Evolutionary conservation across 1,140 invertebrate species (phyloP).

Genomic region (Eurosta solidaginis): DNA sequence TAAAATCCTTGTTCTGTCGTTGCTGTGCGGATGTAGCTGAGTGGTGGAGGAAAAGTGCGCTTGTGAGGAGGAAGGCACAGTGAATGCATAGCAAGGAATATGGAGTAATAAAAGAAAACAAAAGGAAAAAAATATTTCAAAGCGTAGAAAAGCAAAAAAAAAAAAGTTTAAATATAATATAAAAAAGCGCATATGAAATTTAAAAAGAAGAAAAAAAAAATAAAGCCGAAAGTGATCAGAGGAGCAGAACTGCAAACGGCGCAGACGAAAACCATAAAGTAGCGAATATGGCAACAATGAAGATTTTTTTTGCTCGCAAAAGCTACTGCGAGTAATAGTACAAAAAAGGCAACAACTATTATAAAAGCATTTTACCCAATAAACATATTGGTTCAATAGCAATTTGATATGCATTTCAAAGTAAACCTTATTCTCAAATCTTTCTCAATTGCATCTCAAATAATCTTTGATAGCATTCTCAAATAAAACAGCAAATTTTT

Average conservation of each 20-base stretch:
- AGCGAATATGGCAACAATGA: constrained; percentile 15
- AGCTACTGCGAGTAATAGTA: too few relatives aligned
- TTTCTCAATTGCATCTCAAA: too few relatives aligned
- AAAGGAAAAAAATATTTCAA: not conserved
- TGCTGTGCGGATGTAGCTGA: not conserved
- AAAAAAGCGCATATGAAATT: not conserved
- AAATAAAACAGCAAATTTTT: too few relatives aligned
- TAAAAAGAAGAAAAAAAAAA: not conserved
- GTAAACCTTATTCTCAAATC: too few relatives aligned
- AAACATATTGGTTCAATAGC: too few relatives aligned
- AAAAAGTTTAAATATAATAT: not conserved
- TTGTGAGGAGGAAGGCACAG: not conserved
- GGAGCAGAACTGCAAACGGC: not conserved
- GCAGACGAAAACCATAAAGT: constrained; percentile 12
- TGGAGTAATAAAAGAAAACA: not conserved
- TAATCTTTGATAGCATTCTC: too few relatives aligned
- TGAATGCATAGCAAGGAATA: not conserved
- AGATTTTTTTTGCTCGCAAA: not conserved
- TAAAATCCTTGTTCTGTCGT: too few relatives aligned
- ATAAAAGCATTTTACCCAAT: too few relatives aligned
- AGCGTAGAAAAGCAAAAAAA: not conserved
- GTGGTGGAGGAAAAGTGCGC: not conserved
- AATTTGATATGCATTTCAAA: too few relatives aligned
- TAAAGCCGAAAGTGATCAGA: not conserved
- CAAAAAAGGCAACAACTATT: too few relatives aligned